A percentile compares a stretch with the other conserved stretches of the same genome.
Evolutionary conservation across 2,797 vertebrate genomes (phyloP).

Genomic region (Eupleurogrammus muticus): DNA sequence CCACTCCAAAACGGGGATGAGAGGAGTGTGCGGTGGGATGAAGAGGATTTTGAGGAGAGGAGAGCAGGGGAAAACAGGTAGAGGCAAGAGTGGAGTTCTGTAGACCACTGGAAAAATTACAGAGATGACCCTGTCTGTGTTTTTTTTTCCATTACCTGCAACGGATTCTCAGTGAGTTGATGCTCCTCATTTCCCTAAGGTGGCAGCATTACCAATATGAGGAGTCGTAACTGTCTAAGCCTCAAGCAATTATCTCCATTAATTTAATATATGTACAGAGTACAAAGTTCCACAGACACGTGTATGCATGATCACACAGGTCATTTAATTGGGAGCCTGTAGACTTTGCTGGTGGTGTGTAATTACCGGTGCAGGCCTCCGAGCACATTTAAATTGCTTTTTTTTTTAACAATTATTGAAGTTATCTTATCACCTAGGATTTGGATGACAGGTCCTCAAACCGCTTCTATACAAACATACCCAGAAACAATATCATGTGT

Average conservation of each 20-base stretch:
- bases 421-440: constrained; percentile 60
- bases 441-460: constrained; percentile 45
- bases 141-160: constrained; percentile 71
- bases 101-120: constrained; percentile 48
- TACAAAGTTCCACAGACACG: constrained; percentile 47
- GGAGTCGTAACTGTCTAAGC: constrained; percentile 59
- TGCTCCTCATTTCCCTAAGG: constrained; percentile 58
- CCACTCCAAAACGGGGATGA: constrained; percentile 67
- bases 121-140: constrained; percentile 62
- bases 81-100: constrained; percentile 38
- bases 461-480: constrained; percentile 11
- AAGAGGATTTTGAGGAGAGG: constrained; percentile 48
- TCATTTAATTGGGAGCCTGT: constrained; percentile 58
- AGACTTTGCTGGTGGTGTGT: constrained; percentile 63
- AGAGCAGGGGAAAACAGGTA: constrained; percentile 38
- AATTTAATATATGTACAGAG: constrained; percentile 67
- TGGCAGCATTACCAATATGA: constrained; percentile 45
- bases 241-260: constrained; percentile 72
- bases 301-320: constrained; percentile 60
- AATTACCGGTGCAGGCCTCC: constrained; percentile 75
- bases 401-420: constrained; percentile 71
- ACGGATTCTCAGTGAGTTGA: constrained; percentile 63
- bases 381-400: constrained; percentile 79
- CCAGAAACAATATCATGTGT: constrained; percentile 9
- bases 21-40: constrained; percentile 56